Conservation (phyloP, 2,888 invertebrate species). For the Aphrophora alni region DNA sequence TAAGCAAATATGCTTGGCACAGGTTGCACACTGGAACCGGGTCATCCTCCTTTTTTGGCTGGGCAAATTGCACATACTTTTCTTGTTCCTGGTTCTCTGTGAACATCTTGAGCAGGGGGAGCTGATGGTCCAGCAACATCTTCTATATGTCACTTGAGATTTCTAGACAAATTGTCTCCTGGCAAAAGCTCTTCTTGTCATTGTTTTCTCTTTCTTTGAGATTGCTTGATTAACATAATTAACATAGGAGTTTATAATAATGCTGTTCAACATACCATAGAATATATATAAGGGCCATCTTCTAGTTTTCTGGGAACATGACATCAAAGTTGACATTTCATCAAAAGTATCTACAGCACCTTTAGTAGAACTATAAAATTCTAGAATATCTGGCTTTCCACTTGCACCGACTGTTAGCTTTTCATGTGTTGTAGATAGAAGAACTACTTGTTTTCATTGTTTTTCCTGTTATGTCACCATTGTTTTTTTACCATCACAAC, state of each 20-base stretch:
- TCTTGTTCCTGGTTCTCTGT: neutral
- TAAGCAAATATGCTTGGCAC: constrained; percentile 16
- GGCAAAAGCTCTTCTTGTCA: constrained; percentile 13
- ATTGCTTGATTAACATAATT: constrained; percentile 24
- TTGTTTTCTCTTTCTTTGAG: constrained; percentile 11
- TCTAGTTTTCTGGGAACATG: constrained; percentile 22
- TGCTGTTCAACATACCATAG: constrained; percentile 27
- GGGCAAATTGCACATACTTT: constrained; percentile 16
- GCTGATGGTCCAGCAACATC: constrained; percentile 22
- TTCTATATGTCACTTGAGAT: constrained; percentile 15
- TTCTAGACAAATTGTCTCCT: constrained; percentile 12
- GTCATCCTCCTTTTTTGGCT: constrained; percentile 24
- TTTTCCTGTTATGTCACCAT: constrained; percentile 15
- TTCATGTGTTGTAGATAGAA: constrained; percentile 23
- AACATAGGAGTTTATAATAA: constrained; percentile 24
- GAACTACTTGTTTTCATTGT: constrained; percentile 19
- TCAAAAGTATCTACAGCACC: constrained; percentile 29
- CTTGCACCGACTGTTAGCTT: constrained; percentile 25
- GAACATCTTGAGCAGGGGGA: constrained; percentile 11
- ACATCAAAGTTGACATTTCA: constrained; percentile 22
- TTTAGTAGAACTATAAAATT: neutral
- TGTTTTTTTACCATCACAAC: constrained; percentile 11
- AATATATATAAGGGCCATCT: constrained; percentile 10
- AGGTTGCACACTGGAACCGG: constrained; percentile 13
- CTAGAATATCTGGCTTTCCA: constrained; percentile 22